Evolutionary conservation across 2,113 vertebrate species (phyloP), one percentile per base, ranked within the genome.

Genomic region (Chloebia gouldiae): DNA sequence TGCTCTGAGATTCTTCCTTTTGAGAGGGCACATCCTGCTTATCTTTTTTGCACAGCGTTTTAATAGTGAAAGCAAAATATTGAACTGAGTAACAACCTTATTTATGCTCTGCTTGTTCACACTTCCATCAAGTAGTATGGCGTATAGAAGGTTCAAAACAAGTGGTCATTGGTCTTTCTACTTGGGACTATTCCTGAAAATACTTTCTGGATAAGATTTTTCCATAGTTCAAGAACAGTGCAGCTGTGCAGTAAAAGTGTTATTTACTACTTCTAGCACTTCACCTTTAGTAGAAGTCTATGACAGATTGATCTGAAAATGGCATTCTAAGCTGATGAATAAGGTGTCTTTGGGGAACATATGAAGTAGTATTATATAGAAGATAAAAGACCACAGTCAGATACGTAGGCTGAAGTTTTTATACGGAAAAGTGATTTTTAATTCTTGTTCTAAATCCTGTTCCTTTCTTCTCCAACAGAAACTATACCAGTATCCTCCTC

Each of bases 401-500:
- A 23, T 85, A 20, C 17, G 11, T 14, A 56, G 37, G 28, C 28
- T 90, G 37, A 92, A 66, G 39, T 49, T 78, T 63, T 78, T 75
- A 3, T 80, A 27, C 56, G 21, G 33, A 20, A 72, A 53, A 78
- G 30, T 50, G 11, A 50, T 73, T 86, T 60, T 16, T 72, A 54
- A 40, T 77, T 92, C 35, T 78, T 57, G 10, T 73, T 77, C 51
- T 96, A 54, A 96, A 84, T 88, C 30, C 39, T 72, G 7, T 91
- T 81, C 7, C 3, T 92, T 84, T 76, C 18, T 7, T 94, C 64
- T 88, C 65, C 20, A 27, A 64, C 98, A 99, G 99, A 99, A 98
- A 99, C 99, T 96, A 99, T 99, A 97, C 99, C 99, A 86, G 99
- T 99, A 92, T 99, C 99, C 27, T 99, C 99, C 54, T 99, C 99